Percentiles rank a stretch among this genome's conserved stretches.
Conservation (phyloP, 2,797 vertebrate genomes). For the Dicrostonyx torquatus region DNA sequence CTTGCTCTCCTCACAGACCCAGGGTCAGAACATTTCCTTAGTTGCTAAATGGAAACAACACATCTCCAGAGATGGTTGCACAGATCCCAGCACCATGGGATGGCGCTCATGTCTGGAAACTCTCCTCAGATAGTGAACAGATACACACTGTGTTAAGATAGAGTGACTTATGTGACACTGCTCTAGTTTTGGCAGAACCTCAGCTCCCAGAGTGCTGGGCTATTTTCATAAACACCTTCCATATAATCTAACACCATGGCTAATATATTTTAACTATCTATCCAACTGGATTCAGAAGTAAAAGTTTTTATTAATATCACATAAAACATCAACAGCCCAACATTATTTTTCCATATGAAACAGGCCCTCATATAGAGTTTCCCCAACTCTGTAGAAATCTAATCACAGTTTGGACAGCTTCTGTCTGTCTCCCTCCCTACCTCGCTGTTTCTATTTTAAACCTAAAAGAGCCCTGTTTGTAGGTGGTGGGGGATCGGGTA, state of each 20-base stretch:
- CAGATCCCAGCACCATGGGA: neutral
- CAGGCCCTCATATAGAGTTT: neutral
- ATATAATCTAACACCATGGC: neutral
- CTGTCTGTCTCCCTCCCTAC: neutral
- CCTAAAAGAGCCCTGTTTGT: neutral
- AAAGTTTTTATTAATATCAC: conserved; percentile 27
- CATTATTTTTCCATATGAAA: conserved; percentile 43
- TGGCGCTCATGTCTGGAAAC: neutral
- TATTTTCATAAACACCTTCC: neutral
- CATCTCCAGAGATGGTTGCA: neutral
- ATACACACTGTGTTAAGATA: neutral
- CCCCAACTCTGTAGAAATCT: conserved; percentile 24
- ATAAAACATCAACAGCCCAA: conserved; percentile 18
- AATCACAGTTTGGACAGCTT: neutral
- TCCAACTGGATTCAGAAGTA: conserved; percentile 34
- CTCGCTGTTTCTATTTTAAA: neutral
- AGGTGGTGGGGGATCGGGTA: neutral
- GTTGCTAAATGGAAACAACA: conserved; percentile 42
- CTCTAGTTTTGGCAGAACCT: conserved; percentile 3
- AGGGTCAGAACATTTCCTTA: neutral
- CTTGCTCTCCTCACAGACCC: conserved; percentile 38
- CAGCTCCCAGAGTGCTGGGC: conserved; percentile 1
- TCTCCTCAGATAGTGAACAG: neutral
- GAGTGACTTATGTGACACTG: neutral
- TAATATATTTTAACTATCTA: conserved; percentile 14